Evolutionary conservation across 2,797 vertebrate genomes (phyloP), one percentile per base, ranked within the genome.

Genomic region (Syndactyla subalaris): DNA sequence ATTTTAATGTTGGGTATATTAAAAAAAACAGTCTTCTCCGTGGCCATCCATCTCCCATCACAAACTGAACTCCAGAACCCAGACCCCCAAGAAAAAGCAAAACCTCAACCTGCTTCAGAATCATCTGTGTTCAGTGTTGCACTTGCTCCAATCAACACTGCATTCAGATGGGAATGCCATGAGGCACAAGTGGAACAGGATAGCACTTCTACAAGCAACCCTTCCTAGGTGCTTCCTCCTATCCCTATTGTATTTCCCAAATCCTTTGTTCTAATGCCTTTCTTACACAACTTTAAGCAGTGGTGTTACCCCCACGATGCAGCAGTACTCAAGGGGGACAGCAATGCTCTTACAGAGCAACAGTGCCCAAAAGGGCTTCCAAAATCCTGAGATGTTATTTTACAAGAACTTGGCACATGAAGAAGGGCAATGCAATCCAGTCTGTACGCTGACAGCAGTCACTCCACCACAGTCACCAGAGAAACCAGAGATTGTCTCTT

Each of bases 221-320:
- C 34, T n/a, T 82, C 34, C 51, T 48, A 30, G 62, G 74, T 46
- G 61, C 89, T 85, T 58, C 91, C 57, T 74, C 82, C n/a, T 49
- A 66, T 27, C 52, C 77, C 78, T 77, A 54, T 3, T 73, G 68
- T 81, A 84, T 12, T 92, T 66, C 78, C 85, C 67, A 93, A 86
- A 91, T 11, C 96, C 95, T 97, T 97, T 97, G 96, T 97, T 95
- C 88, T 74, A 49, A 52, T 0, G 23, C 59, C 93, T 49, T 93
- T 96, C 79, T 61, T 45, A 85, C 87, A 79, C 54, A 92, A 80
- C 77, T 95, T 93, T 65, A 39, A 93, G 61, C 34, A 65, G 30
- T 51, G 71, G 30, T 12, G 39, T 15, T 18, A 45, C 30, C 85
- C 66, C 72, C 45, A 27, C 2, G 43, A 74, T 81, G 76, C 59